Percentiles rank a stretch among this genome's conserved stretches.
These are phyloP conservation scores for Drosophila pandora DNA, from an alignment of 1,140 invertebrate genomes.

Conservation along the genomic window DNA sequence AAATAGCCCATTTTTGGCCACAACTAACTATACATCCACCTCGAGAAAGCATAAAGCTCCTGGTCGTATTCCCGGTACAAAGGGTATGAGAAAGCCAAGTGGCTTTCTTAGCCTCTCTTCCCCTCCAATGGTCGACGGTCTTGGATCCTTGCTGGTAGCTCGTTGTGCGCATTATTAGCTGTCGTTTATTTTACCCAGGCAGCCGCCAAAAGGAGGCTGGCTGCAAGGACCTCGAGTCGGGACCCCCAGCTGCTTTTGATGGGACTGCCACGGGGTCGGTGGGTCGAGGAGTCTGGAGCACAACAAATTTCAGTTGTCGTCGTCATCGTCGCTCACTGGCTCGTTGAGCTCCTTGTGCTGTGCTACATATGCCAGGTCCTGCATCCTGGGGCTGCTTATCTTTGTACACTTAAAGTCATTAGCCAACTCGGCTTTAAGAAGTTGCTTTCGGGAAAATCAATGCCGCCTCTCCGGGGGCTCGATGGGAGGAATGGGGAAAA, in stretches of 20 bases:
- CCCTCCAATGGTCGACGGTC: slow-evolving; percentile 12
- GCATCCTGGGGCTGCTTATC: slow-evolving; percentile 58
- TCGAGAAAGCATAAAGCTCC: slow-evolving; percentile 2
- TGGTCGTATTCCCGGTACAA: slow-evolving; percentile 5
- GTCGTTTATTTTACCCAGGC: slow-evolving; percentile 76
- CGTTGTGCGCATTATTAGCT: slow-evolving; percentile 79
- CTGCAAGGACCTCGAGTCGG: slow-evolving; percentile 15
- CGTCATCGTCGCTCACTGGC: slow-evolving; percentile 46
- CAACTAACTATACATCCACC: slow-evolving; percentile 14
- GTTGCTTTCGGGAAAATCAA: slow-evolving; percentile 54
- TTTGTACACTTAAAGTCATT: slow-evolving; percentile 77
- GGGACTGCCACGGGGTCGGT: slow-evolving; percentile 28
- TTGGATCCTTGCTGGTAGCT: slow-evolving; percentile 41
- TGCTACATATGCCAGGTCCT: slow-evolving; percentile 39
- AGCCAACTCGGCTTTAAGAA: slow-evolving; percentile 60
- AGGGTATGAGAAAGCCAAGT: slow-evolving; percentile 32
- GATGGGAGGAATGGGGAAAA: slow-evolving; percentile 12
- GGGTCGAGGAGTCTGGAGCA: slow-evolving; percentile 4
- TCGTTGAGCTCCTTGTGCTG: slow-evolving; percentile 20
- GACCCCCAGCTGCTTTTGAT: slow-evolving; percentile 35
- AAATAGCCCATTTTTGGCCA: not conserved
- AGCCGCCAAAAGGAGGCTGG: slow-evolving; percentile 28
- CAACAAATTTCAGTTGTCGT: slow-evolving; percentile 76
- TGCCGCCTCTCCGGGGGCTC: slow-evolving; percentile 17
- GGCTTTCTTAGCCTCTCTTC: slow-evolving; percentile 38